Evolutionary conservation across 2,113 vertebrate genomes (phyloP), one percentile per base, ranked within the genome.

Genomic region (Percina caprodes): DNA sequence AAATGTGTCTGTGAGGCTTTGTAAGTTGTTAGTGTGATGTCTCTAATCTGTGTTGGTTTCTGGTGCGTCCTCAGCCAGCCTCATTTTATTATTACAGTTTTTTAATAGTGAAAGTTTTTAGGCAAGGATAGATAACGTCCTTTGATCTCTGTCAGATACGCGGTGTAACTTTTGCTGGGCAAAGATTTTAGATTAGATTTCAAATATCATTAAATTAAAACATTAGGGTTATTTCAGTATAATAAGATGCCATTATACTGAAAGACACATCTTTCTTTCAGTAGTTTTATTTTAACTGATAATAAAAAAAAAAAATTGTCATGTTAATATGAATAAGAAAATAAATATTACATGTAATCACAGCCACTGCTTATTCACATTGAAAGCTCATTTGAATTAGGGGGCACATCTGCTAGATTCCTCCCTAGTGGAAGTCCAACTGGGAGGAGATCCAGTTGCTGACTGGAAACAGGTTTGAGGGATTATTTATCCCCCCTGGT

Each of bases 391-490:
- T 21, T 54, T 54, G n/a, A 42, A 21, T n/a, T 35, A 35, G 35
- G 52, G 2, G 55, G 30, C 8, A 1, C 42, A 19, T 48, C n/a
- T 24, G 45, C n/a, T 69, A n/a, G 45, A 24, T 59, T 26, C 23
- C 12, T 62, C 59, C 33, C 33, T 23, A 21, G 56, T 58, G 58
- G 73, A 76, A n/a, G 19, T 56, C 58, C 23, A n/a, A 33, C 48
- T 14, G 10, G 69, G 24, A 54, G 14, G 24, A 63, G 16, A 69
- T 35, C 6, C 16, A 16, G 35, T 11, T 46, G 35, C 45, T 55
- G 71, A 60, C 45, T 33, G 9, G 23, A 21, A 45, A 42, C 30
- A 18, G 4, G 3, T 9, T 49, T 12, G 3, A 62, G 45, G 9
- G 55, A 55, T 61, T 13, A 61, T 54, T 15, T 6, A 6, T 16